Evolutionary conservation across 2,797 vertebrate species (phyloP).

Genomic region (Momotus momota): DNA sequence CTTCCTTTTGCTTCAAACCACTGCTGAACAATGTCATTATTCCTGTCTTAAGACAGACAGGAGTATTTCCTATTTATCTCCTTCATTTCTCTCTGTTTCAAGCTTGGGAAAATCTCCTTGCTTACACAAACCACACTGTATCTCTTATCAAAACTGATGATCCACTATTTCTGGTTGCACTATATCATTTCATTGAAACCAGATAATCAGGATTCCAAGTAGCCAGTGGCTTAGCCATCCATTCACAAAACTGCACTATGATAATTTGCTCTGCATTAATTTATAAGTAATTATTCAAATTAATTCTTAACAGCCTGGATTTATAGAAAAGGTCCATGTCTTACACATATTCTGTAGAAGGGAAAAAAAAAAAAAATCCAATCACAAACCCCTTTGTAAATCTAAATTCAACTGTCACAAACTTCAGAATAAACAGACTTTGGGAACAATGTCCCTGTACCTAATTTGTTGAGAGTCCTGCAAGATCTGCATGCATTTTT

Average conservation of each 20-base stretch:
- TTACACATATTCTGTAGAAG: background rate
- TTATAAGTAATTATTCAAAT: background rate
- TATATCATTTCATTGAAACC: fast-evolving
- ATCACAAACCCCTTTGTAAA: background rate
- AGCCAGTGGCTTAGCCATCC: background rate
- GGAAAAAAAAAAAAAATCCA: background rate
- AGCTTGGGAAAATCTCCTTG: background rate
- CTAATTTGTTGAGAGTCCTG: background rate
- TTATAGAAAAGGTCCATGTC: fast-evolving
- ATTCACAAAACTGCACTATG: background rate
- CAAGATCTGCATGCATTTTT: too few species aligned
- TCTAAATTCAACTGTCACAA: background rate
- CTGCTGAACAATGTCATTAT: fast-evolving
- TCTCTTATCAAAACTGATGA: background rate
- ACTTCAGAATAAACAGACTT: background rate
- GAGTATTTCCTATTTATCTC: background rate
- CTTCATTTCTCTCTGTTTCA: fast-evolving
- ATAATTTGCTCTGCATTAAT: background rate
- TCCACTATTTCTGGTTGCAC: background rate
- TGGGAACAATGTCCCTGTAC: background rate
- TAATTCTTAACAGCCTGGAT: background rate
- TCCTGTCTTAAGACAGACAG: background rate
- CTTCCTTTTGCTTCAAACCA: background rate
- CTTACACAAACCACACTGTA: background rate
- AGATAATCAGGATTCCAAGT: background rate